Evolutionary conservation across 2,797 vertebrate genomes (phyloP), one percentile per base, ranked within the genome.

Genomic region (Notolepis coatsorum): DNA sequence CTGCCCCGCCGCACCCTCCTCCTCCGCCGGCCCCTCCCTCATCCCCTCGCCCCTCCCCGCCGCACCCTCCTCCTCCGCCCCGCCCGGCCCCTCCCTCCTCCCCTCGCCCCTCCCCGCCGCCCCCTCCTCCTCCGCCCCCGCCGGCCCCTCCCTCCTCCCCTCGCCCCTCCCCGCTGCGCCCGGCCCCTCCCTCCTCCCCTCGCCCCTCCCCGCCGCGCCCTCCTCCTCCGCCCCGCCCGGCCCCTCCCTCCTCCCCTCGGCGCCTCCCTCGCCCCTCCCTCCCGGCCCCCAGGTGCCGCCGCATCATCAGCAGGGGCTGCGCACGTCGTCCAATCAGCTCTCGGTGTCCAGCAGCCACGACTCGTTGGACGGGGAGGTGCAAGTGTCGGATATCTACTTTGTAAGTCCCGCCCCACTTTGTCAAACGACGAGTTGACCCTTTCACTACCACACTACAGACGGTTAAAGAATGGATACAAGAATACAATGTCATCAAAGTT

Each of bases 301-400:
- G n/a, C n/a, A n/a, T n/a, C 87, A 0, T 54, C 88, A 2, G 59
- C 89, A 0, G 41, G 77, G 20, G 13, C 60, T 1, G 62, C 90
- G 33, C 8, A 90, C 90, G 8, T 85, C 93, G 0, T 71, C 83
- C 87, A 96, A 95, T 85, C 95, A 95, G 85, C 93, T 94, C 75
- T 96, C 95, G 0, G 93, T 95, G 53, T 94, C 94, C 31, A 93
- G 92, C 86, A 96, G 95, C 89, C 94, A 94, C 74, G 93, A 94
- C 68, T 97, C 96, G 0, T 81, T 96, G 0, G 91, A 93, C 0
- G 87, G 90, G 6, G 92, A 93, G 79, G 83, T 92, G 45, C 94
- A 93, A 1, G 89, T 94, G 73, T 93, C 96, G 0, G 96, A 99
- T 90, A 97, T 99, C 81, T 99, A 98, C 88, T 98, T 99, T 85